Conservation (phyloP, 2,888 invertebrate species). For the Caenorhabditis virilis region DNA sequence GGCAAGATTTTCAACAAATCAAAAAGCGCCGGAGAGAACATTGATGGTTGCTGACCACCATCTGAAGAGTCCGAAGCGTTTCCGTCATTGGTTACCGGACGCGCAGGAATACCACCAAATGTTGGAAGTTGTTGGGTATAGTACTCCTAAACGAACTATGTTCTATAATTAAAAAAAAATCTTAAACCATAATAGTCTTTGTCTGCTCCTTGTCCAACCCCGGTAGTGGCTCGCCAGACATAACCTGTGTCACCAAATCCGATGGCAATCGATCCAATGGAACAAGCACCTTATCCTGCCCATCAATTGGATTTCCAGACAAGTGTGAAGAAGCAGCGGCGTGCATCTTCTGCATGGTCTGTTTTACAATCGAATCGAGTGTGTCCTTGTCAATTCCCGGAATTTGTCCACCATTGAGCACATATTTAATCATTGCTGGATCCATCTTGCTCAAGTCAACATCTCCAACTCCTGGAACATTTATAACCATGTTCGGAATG, state of each 20-base stretch:
- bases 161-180: too few relatives aligned
- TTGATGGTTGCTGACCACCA: neutral
- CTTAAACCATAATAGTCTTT: conserved; percentile 52
- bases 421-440: conserved; percentile 60
- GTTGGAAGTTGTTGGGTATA: conserved; percentile 53
- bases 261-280: conserved; percentile 56
- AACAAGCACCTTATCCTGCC: conserved; percentile 42
- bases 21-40: conserved; percentile 34
- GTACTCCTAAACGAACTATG: too few relatives aligned
- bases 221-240: conserved; percentile 53
- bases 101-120: conserved; percentile 25
- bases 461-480: conserved; percentile 64
- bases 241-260: conserved; percentile 48
- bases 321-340: conserved; percentile 55
- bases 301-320: conserved; percentile 32
- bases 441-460: conserved; percentile 64
- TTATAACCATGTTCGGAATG: conserved; percentile 65
- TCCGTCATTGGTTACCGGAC: conserved; percentile 8
- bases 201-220: conserved; percentile 53
- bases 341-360: conserved; percentile 59
- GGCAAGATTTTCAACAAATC: conserved; percentile 50
- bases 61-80: conserved; percentile 1
- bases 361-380: conserved; percentile 57
- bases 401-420: conserved; percentile 65
- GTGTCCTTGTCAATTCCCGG: conserved; percentile 65